Evolutionary conservation across 2,888 invertebrate species (phyloP).

Genomic region (Drosophila tanythrix): DNA sequence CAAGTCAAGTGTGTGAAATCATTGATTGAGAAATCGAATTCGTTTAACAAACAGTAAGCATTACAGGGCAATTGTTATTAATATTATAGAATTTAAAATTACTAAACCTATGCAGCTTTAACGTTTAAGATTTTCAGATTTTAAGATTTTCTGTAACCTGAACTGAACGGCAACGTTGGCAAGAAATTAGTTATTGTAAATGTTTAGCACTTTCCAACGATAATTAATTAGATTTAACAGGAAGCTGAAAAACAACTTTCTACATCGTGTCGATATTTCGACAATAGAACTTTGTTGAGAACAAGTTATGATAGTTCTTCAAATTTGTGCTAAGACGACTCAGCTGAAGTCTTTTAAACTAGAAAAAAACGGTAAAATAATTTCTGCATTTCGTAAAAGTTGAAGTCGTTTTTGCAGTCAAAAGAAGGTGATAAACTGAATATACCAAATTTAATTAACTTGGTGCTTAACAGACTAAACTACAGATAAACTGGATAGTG

Average conservation of each 20-base stretch:
- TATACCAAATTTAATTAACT: not conserved
- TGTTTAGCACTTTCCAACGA: slow-evolving; percentile 28
- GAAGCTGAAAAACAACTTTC: slow-evolving; percentile 2
- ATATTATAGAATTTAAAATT: not conserved
- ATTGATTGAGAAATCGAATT: slow-evolving; percentile 8
- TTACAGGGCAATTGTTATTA: not conserved
- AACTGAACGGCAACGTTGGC: not conserved
- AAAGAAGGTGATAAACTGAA: not conserved
- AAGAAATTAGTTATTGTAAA: not conserved
- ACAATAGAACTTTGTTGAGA: not conserved
- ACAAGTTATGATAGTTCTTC: not conserved
- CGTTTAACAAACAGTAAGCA: not conserved
- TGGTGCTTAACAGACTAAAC: not conserved
- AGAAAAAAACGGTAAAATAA: no score
- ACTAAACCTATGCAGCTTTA: not conserved
- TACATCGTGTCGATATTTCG: slow-evolving; percentile 1
- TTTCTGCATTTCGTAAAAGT: not conserved
- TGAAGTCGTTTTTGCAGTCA: not conserved
- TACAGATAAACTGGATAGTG: not conserved
- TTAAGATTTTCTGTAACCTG: not conserved
- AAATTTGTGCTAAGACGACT: not conserved
- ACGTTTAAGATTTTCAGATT: not conserved
- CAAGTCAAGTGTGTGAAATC: slow-evolving; percentile 15
- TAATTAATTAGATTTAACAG: slow-evolving; percentile 14
- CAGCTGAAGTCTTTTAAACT: not conserved